Percentiles rank a stretch among this genome's conserved stretches.
Conservation (phyloP, 2,888 invertebrate species). For the Dusona sp. region DNA sequence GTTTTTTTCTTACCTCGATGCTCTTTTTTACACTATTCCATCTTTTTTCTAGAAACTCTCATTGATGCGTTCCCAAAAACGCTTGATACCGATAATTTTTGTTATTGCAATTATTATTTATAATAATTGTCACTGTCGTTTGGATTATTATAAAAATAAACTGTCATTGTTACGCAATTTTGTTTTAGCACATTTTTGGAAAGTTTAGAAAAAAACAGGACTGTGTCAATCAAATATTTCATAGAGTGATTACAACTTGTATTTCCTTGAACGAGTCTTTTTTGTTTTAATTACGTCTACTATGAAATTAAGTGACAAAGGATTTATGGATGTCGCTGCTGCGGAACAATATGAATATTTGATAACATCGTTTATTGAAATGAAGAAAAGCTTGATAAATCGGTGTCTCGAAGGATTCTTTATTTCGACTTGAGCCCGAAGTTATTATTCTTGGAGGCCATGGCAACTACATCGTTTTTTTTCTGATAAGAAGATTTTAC, state of each 20-base stretch:
- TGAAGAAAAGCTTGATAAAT: neutral
- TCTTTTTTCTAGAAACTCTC: neutral
- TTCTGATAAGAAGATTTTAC: neutral
- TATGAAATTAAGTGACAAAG: neutral
- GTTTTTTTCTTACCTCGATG: constrained; percentile 33
- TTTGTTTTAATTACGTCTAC: no score
- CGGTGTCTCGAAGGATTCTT: neutral
- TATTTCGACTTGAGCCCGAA: neutral
- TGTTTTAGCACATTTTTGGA: no score
- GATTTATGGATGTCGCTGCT: neutral
- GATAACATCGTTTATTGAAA: neutral
- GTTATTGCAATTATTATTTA: no score
- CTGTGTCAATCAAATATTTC: no score
- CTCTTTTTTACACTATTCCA: constrained; percentile 10
- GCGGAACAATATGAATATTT: neutral
- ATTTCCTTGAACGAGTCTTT: no score
- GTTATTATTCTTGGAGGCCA: neutral
- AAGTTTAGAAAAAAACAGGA: no score
- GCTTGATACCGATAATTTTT: neutral
- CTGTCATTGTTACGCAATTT: no score
- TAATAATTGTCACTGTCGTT: no score
- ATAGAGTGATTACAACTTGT: no score
- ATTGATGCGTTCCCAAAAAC: neutral
- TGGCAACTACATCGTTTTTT: neutral
- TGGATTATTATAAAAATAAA: no score